Evolutionary conservation across 1,140 invertebrate genomes (phyloP).

Genomic region (Euglossa dilemma): DNA sequence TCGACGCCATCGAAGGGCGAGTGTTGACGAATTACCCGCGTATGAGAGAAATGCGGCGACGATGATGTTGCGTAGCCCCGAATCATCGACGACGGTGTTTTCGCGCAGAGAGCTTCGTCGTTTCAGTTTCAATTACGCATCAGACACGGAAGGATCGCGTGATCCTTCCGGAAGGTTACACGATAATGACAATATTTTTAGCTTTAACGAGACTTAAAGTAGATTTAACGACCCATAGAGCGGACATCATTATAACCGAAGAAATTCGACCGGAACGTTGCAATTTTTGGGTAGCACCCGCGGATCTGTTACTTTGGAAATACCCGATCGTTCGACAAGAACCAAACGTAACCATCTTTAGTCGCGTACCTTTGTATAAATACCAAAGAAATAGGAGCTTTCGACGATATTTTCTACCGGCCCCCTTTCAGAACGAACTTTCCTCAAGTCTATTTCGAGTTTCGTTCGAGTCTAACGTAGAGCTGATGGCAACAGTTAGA

Average conservation of each 20-base stretch:
- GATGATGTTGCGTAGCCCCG: conserved; percentile 63
- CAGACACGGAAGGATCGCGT: neutral
- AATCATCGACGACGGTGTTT: conserved; percentile 64
- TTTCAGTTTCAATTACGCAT: conserved; percentile 61
- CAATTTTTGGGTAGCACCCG: neutral
- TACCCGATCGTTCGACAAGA: neutral
- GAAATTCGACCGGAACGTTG: neutral
- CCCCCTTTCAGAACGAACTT: neutral
- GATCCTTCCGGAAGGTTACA: neutral
- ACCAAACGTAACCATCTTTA: neutral
- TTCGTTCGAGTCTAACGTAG: conserved; percentile 1
- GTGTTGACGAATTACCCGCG: conserved; percentile 11
- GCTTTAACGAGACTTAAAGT: conserved; percentile 31
- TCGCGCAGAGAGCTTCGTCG: conserved; percentile 64
- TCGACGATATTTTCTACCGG: neutral
- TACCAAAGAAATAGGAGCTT: neutral
- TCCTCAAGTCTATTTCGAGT: neutral
- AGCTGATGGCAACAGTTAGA: neutral
- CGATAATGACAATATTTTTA: conserved; percentile 49
- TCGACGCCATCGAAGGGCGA: neutral
- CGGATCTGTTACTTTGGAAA: neutral
- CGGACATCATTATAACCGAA: neutral
- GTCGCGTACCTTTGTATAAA: neutral
- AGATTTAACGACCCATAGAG: conserved; percentile 14
- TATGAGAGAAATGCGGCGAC: neutral